Conservation (phyloP, 2,113 vertebrate species). For the Erythrocebus patas region DNA sequence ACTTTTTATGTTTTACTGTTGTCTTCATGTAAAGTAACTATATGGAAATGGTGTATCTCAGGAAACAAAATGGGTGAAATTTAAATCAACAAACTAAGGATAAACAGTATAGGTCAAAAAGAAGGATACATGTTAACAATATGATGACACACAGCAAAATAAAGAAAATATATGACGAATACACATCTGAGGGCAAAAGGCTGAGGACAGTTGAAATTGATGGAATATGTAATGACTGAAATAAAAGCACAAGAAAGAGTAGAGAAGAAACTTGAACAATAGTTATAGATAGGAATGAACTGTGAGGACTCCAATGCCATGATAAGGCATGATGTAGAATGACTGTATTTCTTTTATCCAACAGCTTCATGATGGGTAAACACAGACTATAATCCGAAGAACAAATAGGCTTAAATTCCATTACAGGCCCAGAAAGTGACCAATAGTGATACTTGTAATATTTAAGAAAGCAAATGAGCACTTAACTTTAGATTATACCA, state of each 20-base stretch:
- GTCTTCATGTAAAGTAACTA: not conserved
- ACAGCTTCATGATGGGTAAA: not conserved
- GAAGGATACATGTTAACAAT: not conserved
- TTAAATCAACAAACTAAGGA: constrained; percentile 30
- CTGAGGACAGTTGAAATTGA: not conserved
- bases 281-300: not conserved
- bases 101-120: constrained; percentile 8
- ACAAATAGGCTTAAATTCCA: not conserved
- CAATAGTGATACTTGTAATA: not conserved
- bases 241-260: not conserved
- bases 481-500: not conserved
- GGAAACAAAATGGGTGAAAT: not conserved
- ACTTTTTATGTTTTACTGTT: not conserved
- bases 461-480: not conserved
- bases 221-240: not conserved
- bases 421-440: not conserved
- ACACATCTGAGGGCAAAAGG: not conserved
- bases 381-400: not conserved
- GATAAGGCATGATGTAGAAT: not conserved
- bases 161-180: constrained; percentile 1
- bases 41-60: not conserved
- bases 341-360: not conserved
- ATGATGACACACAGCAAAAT: not conserved
- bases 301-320: not conserved
- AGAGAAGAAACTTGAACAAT: not conserved